Percentiles rank a stretch among this genome's conserved stretches.
phyloP scores from a whole-genome alignment of 1,140 invertebrate genomes.

The Plutomurus gul region DNA sequence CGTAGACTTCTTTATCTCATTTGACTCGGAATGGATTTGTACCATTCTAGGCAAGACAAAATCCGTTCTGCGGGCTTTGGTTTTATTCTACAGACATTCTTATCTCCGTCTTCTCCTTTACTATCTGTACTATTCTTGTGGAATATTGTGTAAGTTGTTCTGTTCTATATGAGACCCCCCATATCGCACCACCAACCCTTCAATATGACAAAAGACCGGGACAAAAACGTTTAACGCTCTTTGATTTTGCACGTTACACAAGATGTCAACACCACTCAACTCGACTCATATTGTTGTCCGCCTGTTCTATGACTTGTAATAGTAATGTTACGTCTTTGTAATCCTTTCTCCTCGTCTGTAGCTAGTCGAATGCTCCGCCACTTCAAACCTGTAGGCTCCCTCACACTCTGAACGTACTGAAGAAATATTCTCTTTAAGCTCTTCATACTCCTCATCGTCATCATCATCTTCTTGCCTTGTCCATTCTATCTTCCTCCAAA shows the following conservation, averaged over 20 bases:
- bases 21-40: background rate
- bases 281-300: slow-evolving; percentile 40
- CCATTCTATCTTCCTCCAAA: slow-evolving; percentile 7
- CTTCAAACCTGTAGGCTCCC: background rate
- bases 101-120: background rate
- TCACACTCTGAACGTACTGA: background rate
- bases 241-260: slow-evolving; percentile 42
- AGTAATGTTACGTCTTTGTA: slow-evolving; percentile 25
- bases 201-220: slow-evolving; percentile 38
- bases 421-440: background rate
- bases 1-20: background rate
- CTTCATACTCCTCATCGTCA: background rate
- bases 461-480: background rate
- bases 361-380: background rate
- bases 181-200: slow-evolving; percentile 39
- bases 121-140: background rate
- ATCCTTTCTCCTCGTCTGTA: background rate
- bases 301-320: background rate
- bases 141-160: slow-evolving; percentile 23
- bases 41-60: background rate
- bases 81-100: too few species aligned
- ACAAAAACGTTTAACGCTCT: slow-evolving; percentile 45
- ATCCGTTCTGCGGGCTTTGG: slow-evolving; percentile 10
- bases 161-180: slow-evolving; percentile 32
- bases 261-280: slow-evolving; percentile 38